Base-by-base conservation (phyloP, 2,888 invertebrate species). In the Metacarcinus magister region DNA sequence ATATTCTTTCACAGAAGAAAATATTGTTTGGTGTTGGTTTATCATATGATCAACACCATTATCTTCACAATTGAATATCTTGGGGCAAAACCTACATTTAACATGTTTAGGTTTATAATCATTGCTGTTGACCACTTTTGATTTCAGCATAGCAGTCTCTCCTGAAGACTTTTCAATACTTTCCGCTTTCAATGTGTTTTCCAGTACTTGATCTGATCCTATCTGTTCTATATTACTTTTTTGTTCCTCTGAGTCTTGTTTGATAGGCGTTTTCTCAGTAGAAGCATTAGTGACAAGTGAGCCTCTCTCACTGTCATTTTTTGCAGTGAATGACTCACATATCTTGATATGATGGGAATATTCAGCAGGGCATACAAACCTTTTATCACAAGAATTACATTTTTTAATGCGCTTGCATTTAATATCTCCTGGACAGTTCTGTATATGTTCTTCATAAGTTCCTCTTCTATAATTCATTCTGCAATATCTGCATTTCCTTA, bases 61-160 rank as follows among this genome's bases (percentile, higher is more conserved):
- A 23, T 96, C 96, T 43, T 75, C 32, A 39, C 75, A 82, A 32
- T 94, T 48, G 43, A 96, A 96, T 3, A 54, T 75, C 16, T 82
- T 91, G 23, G 92, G n/a, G 82, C 96, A 96, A 92, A 87, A 82
- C 75, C 92, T 91, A 75, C 96, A 96, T 54, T 94, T 94, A 28
- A 92, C 43, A 19, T 2, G 13, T 60, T 94, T 32, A 32, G 60
- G 8, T 0, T 60, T 44, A 0, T 0, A 0, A 46, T n/a, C 8
- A 46, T 10, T 91, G 46, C 19, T n/a, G 13, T 46, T 23, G 23
- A 44, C 39, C 43, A 16, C 48, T 28, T n/a, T 1, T 10, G 13
- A 13, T n/a, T 44, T 39, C 8, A 23, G 44, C 32, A 89, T 39
- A 10, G 89, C 16, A n/a, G 23, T 91, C 91, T 91, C 91, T 46